phyloP scores from a whole-genome alignment of 2,113 vertebrate genomes.

The Thinocorus orbignyianus region DNA sequence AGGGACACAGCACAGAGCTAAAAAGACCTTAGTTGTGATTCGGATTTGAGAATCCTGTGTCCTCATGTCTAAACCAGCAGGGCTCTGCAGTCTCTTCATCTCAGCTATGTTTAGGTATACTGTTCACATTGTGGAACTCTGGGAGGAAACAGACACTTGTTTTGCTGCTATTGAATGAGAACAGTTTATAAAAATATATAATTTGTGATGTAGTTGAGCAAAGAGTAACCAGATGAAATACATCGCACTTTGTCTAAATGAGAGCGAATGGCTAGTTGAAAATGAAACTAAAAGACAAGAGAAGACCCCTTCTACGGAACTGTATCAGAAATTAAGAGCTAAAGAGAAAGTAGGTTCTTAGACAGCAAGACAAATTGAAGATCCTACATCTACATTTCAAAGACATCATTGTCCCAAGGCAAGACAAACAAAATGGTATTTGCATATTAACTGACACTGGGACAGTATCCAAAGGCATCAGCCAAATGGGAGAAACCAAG shows the following conservation, averaged over 20 bases:
- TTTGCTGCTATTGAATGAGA: background rate
- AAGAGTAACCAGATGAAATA: background rate
- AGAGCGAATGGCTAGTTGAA: background rate
- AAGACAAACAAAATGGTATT: constrained; percentile 41
- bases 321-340: background rate
- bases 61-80: background rate
- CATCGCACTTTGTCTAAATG: background rate
- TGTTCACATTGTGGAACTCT: background rate
- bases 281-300: background rate
- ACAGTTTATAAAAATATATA: background rate
- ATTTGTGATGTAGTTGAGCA: background rate
- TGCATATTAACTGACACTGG: constrained; percentile 38
- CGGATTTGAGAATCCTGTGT: background rate
- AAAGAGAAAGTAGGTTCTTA: constrained; percentile 20
- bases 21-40: background rate
- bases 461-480: constrained; percentile 25
- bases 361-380: constrained; percentile 20
- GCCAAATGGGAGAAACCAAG: background rate
- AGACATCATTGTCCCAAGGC: constrained; percentile 38
- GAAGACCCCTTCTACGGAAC: background rate
- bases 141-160: background rate
- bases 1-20: background rate
- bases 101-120: background rate
- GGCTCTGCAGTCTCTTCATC: background rate
- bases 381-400: constrained; percentile 56